phyloP scores from a whole-genome alignment of 2,888 invertebrate genomes.

The Deroplatys truncata region DNA sequence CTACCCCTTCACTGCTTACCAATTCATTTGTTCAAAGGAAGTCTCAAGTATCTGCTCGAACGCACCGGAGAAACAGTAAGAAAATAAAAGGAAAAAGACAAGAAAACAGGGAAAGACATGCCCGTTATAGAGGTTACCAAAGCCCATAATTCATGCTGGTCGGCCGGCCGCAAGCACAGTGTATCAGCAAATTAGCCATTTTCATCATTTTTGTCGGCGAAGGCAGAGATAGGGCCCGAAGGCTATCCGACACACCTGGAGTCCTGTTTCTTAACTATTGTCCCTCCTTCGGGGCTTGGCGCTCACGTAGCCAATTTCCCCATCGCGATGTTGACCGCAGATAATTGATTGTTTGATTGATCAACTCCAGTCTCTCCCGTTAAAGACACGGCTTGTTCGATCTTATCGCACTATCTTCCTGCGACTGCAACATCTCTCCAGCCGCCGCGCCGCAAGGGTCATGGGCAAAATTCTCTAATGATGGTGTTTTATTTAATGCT shows the following conservation, averaged over 20 bases:
- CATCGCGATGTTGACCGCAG: neutral
- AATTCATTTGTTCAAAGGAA: too few relatives aligned
- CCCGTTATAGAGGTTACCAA: neutral
- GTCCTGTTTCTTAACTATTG: neutral
- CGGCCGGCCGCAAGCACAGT: neutral
- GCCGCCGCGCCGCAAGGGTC: neutral
- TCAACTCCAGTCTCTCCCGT: neutral
- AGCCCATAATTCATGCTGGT: neutral
- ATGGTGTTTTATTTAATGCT: neutral
- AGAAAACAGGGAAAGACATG: neutral
- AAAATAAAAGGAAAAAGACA: neutral
- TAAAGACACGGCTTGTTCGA: neutral
- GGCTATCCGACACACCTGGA: neutral
- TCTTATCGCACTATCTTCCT: neutral
- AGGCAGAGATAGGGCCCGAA: neutral
- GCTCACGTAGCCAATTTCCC: neutral
- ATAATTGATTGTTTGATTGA: constrained; percentile 10
- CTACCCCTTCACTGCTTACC: too few relatives aligned
- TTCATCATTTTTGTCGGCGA: neutral
- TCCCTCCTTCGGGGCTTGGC: neutral
- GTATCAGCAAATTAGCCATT: neutral
- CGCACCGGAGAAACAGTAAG: neutral
- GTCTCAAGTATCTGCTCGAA: too few relatives aligned
- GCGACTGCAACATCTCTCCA: neutral
- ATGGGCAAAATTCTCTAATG: neutral